Conservation (phyloP, 2,797 vertebrate species). For the Arctocebus calabarensis region DNA sequence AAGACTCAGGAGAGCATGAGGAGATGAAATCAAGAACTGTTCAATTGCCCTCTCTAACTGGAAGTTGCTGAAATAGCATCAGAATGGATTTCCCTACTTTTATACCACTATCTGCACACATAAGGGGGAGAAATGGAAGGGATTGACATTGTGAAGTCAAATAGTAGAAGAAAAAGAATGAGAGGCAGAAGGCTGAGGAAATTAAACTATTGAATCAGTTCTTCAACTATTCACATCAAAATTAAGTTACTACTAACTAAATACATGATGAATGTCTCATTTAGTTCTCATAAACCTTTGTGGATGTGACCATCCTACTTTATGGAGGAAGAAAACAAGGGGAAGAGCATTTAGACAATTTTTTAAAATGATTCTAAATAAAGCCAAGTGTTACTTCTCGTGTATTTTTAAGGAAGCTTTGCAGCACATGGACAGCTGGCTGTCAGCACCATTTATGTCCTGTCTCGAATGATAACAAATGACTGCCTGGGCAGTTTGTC, state of each 20-base stretch:
- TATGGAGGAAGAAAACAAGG: not conserved
- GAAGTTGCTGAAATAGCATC: not conserved
- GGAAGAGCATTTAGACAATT: not conserved
- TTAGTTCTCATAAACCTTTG: not conserved
- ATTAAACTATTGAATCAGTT: not conserved
- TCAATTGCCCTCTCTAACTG: not conserved
- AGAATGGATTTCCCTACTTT: not conserved
- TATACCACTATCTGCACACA: not conserved
- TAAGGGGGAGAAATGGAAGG: not conserved
- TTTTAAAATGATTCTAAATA: constrained; percentile 9
- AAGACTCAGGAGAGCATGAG: not conserved
- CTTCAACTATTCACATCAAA: not conserved
- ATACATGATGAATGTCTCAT: not conserved
- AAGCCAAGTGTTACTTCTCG: not conserved
- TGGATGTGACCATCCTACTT: not conserved
- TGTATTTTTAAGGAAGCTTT: not conserved
- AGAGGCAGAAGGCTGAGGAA: not conserved
- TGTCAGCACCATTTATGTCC: not conserved
- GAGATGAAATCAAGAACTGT: not conserved
- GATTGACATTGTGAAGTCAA: not conserved
- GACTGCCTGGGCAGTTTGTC: not conserved
- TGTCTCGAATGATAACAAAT: not conserved
- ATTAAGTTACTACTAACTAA: not conserved
- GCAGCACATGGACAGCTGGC: not conserved
- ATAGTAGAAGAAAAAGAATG: not conserved